Conservation (phyloP, 2,888 invertebrate species). For the Ormia ochracea region DNA sequence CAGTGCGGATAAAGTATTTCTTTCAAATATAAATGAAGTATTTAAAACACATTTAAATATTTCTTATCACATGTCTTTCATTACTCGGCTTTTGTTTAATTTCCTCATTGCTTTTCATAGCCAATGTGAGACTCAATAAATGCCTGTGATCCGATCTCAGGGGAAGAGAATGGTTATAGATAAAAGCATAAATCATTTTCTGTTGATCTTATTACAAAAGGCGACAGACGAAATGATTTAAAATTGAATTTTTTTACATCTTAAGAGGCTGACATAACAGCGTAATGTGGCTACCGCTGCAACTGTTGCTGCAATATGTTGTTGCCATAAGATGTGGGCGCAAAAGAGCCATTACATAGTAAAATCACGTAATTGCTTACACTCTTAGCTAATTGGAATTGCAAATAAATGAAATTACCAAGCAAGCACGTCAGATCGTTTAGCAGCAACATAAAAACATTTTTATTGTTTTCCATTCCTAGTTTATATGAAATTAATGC, state of each 20-base stretch:
- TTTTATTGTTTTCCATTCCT: neutral
- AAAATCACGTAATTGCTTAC: slow-evolving; percentile 35
- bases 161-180: slow-evolving; percentile 5
- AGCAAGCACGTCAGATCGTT: neutral
- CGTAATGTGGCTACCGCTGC: neutral
- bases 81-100: neutral
- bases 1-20: neutral
- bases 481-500: neutral
- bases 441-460: neutral
- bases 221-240: slow-evolving; percentile 1
- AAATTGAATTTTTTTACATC: neutral
- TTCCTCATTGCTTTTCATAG: neutral
- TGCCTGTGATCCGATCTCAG: neutral
- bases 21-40: neutral
- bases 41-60: neutral
- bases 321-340: slow-evolving; percentile 34
- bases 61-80: neutral
- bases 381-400: neutral
- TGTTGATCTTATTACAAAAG: neutral
- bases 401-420: neutral
- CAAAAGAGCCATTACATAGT: slow-evolving; percentile 29
- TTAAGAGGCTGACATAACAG: neutral
- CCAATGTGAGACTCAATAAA: neutral
- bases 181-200: slow-evolving; percentile 21
- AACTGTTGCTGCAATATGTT: neutral